phyloP scores from a whole-genome alignment of 2,888 invertebrate species.

The Ichneumon xanthorius region DNA sequence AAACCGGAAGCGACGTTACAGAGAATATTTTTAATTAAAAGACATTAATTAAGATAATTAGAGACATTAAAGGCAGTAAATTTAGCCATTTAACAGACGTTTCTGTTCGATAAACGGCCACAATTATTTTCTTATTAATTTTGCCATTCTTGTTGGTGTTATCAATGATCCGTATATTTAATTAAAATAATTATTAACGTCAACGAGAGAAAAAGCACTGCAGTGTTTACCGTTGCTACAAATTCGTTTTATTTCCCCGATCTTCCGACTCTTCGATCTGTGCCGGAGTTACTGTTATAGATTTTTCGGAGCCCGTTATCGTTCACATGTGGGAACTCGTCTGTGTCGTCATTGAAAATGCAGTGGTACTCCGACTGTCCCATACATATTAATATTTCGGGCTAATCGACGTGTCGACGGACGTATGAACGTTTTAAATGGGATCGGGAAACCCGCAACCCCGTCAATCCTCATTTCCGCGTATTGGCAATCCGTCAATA shows the following conservation, averaged over 20 bases:
- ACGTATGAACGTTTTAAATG: conserved; percentile 54
- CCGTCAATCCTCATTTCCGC: conserved; percentile 66
- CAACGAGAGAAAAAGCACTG: background rate
- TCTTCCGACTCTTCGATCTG: background rate
- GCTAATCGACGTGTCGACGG: conserved; percentile 76
- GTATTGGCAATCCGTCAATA: conserved; percentile 60
- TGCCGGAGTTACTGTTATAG: background rate
- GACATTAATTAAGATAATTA: no score
- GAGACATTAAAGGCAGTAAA: no score
- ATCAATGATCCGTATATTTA: background rate
- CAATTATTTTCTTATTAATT: background rate
- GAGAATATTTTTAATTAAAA: no score
- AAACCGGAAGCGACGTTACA: no score
- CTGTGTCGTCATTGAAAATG: conserved; percentile 57
- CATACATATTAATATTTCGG: conserved; percentile 63
- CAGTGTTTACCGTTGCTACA: background rate
- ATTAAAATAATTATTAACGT: background rate
- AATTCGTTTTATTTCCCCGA: background rate
- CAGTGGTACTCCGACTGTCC: conserved; percentile 40
- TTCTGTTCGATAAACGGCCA: background rate
- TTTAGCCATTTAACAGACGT: no score
- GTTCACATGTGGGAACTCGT: conserved; percentile 24
- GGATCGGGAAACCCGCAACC: conserved; percentile 37
- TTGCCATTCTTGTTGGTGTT: background rate
- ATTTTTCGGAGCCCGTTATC: conserved; percentile 14